Percentiles rank a stretch among this genome's conserved stretches.
Conservation (phyloP, 2,888 invertebrate genomes). For the Octodonta nipae region DNA sequence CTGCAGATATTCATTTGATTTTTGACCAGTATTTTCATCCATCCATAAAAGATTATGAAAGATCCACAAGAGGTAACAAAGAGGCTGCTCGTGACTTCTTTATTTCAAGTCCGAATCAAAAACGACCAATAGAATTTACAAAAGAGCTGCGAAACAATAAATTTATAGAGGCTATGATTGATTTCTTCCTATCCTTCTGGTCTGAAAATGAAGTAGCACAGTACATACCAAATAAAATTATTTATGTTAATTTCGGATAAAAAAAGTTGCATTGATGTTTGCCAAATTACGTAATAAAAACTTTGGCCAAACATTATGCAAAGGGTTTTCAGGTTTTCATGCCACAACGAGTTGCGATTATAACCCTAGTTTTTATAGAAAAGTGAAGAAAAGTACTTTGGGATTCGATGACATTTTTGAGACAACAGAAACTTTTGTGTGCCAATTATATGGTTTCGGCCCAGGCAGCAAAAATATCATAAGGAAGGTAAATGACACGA, state of each 20-base stretch:
- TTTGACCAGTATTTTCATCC: constrained; percentile 8
- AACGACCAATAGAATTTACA: constrained; percentile 7
- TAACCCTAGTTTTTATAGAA: not conserved
- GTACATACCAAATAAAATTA: constrained; percentile 4
- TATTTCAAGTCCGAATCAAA: constrained; percentile 10
- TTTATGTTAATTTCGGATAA: constrained; percentile 4
- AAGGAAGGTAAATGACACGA: not conserved
- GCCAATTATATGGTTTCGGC: too few relatives aligned
- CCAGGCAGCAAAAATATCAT: not conserved
- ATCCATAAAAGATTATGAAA: constrained; percentile 10
- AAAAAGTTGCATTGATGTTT: not conserved
- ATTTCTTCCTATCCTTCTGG: constrained; percentile 6
- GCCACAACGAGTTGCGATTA: not conserved
- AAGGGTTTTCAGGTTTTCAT: not conserved
- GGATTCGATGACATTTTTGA: too few relatives aligned
- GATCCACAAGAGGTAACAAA: constrained; percentile 4
- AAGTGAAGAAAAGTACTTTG: not conserved
- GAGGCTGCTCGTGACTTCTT: constrained; percentile 8
- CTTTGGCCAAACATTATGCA: not conserved
- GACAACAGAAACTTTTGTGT: too few relatives aligned
- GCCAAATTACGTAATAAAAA: not conserved
- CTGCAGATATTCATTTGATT: constrained; percentile 6
- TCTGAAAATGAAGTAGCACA: constrained; percentile 4
- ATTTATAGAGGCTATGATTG: constrained; percentile 9
- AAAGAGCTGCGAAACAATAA: constrained; percentile 9